Conservation (phyloP, 2,888 invertebrate genomes). For the Rhabditoides inermis region DNA sequence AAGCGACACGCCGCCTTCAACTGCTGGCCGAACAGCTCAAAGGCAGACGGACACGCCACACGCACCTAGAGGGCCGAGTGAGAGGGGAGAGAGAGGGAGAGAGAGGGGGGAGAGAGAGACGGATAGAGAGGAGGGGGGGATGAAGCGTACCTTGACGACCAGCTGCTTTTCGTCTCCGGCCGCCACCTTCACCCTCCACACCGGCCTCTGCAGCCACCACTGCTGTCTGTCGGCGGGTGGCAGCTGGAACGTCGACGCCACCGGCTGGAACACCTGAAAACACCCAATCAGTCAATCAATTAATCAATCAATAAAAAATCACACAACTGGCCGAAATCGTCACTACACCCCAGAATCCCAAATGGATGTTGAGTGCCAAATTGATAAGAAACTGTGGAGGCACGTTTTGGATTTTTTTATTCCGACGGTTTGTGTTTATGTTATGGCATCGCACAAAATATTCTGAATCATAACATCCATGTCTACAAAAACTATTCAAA, state of each 20-base stretch:
- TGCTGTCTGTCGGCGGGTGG: slow-evolving; percentile 21
- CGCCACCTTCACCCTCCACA: background rate
- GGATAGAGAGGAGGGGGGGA: too few relatives aligned
- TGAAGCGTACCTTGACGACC: slow-evolving; percentile 4
- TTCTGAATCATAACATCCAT: background rate
- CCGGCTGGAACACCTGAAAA: background rate
- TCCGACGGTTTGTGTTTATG: too few relatives aligned
- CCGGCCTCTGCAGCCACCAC: slow-evolving; percentile 19
- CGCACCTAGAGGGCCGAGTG: background rate
- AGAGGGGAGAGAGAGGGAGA: background rate
- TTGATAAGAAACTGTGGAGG: too few relatives aligned
- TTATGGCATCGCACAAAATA: too few relatives aligned
- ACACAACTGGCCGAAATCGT: too few relatives aligned
- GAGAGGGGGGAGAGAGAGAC: too few relatives aligned
- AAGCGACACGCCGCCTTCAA: slow-evolving; percentile 1
- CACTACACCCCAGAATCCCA: too few relatives aligned
- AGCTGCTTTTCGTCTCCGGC: background rate
- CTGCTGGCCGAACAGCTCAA: slow-evolving; percentile 7
- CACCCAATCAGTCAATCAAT: background rate
- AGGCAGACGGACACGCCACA: slow-evolving; percentile 5
- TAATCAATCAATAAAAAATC: too few relatives aligned
- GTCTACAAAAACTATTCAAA: background rate
- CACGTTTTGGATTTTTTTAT: too few relatives aligned
- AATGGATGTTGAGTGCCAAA: too few relatives aligned
- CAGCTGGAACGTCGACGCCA: background rate